These are phyloP conservation scores for Nephrocerus scutellatus DNA, from an alignment of 2,888 invertebrate species.

Conservation along the genomic window DNA sequence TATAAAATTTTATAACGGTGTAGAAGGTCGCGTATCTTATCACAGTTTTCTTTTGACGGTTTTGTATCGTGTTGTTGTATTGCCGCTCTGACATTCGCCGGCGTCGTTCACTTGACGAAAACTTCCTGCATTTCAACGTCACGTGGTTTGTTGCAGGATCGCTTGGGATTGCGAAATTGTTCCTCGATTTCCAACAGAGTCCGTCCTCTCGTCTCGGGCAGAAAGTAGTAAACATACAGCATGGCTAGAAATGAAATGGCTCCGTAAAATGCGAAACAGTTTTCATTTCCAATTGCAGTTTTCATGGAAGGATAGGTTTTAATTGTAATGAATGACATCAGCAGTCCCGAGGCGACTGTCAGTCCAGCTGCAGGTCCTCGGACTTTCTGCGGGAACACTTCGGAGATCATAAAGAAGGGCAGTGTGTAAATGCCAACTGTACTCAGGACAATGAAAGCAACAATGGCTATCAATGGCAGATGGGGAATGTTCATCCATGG, in stretches of 20 bases:
- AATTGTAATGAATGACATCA: slow-evolving; percentile 59
- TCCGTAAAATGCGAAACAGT: slow-evolving; percentile 61
- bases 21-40: too few species aligned
- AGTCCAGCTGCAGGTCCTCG: slow-evolving; percentile 62
- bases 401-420: slow-evolving; percentile 70
- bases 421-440: slow-evolving; percentile 53
- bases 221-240: slow-evolving; percentile 52
- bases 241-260: slow-evolving; percentile 54
- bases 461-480: slow-evolving; percentile 35
- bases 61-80: too few species aligned
- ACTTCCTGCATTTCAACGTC: slow-evolving; percentile 35
- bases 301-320: slow-evolving; percentile 61
- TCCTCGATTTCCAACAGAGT: slow-evolving; percentile 63
- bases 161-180: slow-evolving; percentile 31
- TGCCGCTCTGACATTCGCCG: too few species aligned
- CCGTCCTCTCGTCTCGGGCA: slow-evolving; percentile 66
- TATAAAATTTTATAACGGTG: too few species aligned
- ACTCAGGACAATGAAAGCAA: slow-evolving; percentile 49
- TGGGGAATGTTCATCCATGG: slow-evolving; percentile 31
- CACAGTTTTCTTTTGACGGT: too few species aligned
- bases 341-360: slow-evolving; percentile 58
- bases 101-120: slow-evolving; percentile 21
- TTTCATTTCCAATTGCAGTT: slow-evolving; percentile 51
- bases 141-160: slow-evolving; percentile 8
- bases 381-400: slow-evolving; percentile 58